Evolutionary conservation across 2,888 invertebrate species (phyloP).

Genomic region (Catonia carolina): DNA sequence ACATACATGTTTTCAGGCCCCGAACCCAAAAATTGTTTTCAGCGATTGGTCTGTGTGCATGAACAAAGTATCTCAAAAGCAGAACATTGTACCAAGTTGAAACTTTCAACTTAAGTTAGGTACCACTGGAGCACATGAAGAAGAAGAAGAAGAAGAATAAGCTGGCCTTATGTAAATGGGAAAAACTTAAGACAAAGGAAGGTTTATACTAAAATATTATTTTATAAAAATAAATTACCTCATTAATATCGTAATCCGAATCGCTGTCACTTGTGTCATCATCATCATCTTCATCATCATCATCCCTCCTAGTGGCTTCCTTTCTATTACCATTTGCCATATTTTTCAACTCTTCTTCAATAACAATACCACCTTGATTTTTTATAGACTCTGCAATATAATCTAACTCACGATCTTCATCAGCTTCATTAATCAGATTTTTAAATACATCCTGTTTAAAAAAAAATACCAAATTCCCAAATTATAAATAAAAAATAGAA

Average conservation of each 20-base stretch:
- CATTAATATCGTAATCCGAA: slow-evolving; percentile 36
- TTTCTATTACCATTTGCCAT: slow-evolving; percentile 38
- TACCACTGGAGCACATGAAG: too few relatives aligned
- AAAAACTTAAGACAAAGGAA: too few relatives aligned
- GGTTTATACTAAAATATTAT: too few relatives aligned
- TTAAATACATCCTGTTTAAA: slow-evolving; percentile 41
- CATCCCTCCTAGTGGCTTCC: slow-evolving; percentile 35
- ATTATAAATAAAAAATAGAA: slow-evolving; percentile 3
- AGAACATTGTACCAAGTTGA: too few relatives aligned
- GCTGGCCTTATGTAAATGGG: too few relatives aligned
- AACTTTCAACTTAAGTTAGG: too few relatives aligned
- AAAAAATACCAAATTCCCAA: slow-evolving; percentile 24
- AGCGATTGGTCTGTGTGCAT: too few relatives aligned
- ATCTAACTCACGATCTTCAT: slow-evolving; percentile 82
- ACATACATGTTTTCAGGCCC: too few relatives aligned
- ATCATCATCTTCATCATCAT: slow-evolving; percentile 40
- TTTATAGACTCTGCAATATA: slow-evolving; percentile 64
- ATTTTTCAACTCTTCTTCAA: slow-evolving; percentile 36
- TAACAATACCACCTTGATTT: slow-evolving; percentile 57
- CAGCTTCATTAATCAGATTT: slow-evolving; percentile 70
- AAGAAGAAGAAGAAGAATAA: too few relatives aligned
- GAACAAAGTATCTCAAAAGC: too few relatives aligned
- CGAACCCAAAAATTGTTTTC: too few relatives aligned
- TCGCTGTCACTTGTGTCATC: slow-evolving; percentile 45
- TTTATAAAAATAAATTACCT: slow-evolving; percentile 28